phyloP scores from a whole-genome alignment of 1,140 invertebrate species.

The Oedothorax gibbosus region DNA sequence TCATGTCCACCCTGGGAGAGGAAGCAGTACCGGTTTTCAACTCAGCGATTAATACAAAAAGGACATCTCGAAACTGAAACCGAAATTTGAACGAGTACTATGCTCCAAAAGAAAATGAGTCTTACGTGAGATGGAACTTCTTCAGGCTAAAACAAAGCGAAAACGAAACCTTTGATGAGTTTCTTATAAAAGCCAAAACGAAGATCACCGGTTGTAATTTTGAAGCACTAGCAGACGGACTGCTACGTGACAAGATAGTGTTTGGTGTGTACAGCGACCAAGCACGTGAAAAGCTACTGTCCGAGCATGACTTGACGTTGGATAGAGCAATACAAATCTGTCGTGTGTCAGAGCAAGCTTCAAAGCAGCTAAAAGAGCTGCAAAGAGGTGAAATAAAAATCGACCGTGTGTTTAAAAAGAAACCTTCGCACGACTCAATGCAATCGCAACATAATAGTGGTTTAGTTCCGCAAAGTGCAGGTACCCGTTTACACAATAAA shows the following conservation, averaged over 20 bases:
- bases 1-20: background rate
- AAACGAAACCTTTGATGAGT: slow-evolving; percentile 11
- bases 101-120: background rate
- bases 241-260: background rate
- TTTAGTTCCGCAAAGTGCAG: too few species aligned
- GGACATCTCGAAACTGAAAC: too few species aligned
- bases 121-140: background rate
- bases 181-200: background rate
- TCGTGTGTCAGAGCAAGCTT: too few species aligned
- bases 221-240: background rate
- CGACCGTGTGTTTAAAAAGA: too few species aligned
- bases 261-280: background rate
- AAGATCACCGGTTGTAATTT: background rate
- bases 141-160: slow-evolving; percentile 2
- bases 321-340: too few species aligned
- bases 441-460: too few species aligned
- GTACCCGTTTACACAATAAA: too few species aligned
- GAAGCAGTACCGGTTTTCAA: background rate
- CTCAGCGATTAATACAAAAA: background rate
- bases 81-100: background rate
- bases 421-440: too few species aligned
- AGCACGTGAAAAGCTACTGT: background rate
- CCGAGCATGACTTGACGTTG: background rate
- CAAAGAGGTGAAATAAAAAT: too few species aligned
- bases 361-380: too few species aligned